These are phyloP conservation scores for Benitochromis conjunctus DNA, from an alignment of 2,113 vertebrate genomes.

Conservation along the genomic window DNA sequence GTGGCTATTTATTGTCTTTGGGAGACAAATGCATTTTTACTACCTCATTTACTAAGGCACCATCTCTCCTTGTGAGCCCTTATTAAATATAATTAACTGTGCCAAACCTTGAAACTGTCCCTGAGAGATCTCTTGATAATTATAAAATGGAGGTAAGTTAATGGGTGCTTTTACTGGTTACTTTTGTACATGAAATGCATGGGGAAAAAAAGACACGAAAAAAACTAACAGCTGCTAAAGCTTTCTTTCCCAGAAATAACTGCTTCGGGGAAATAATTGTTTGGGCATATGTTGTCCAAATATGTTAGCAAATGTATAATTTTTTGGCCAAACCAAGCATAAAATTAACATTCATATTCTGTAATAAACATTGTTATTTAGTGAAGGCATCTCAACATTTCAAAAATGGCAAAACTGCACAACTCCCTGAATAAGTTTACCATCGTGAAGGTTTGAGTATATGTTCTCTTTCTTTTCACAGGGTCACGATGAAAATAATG, in stretches of 20 bases:
- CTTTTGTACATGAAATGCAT: not conserved
- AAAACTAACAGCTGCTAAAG: not conserved
- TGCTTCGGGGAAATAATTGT: constrained; percentile 6
- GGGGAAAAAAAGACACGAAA: not conserved
- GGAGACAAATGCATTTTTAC: constrained; percentile 25
- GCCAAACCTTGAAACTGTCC: constrained; percentile 28
- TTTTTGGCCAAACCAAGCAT: constrained; percentile 3
- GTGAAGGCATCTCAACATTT: not conserved
- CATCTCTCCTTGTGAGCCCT: constrained; percentile 17
- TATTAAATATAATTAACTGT: constrained; percentile 57
- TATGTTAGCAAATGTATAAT: constrained; percentile 6
- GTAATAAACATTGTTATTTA: not conserved
- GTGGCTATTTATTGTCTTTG: constrained; percentile 41
- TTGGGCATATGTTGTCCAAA: constrained; percentile 3
- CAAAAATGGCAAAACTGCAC: not conserved
- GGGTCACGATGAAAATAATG: not conserved
- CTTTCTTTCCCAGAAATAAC: constrained; percentile 2
- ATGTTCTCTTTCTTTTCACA: not conserved
- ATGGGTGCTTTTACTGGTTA: constrained; percentile 39
- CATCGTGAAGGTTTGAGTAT: not conserved
- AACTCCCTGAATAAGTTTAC: not conserved
- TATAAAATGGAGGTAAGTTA: constrained; percentile 29
- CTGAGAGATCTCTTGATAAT: constrained; percentile 33
- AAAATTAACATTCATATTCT: not conserved
- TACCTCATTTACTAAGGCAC: constrained; percentile 27